Evolutionary conservation across 2,888 invertebrate genomes (phyloP).

Genomic region (Cheilosia vulpina): DNA sequence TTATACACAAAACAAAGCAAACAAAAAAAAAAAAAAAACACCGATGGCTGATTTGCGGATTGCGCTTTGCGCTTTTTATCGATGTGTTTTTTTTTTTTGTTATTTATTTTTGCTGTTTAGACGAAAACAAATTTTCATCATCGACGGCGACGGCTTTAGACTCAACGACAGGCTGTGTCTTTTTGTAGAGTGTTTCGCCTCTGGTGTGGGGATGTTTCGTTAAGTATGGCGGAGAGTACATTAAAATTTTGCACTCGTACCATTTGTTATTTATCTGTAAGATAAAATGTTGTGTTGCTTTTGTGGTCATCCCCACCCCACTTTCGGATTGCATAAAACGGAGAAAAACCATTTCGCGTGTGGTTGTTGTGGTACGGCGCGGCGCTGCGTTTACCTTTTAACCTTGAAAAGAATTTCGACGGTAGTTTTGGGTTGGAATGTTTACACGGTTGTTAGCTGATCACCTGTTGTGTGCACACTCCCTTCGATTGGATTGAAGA

Average conservation of each 20-base stretch:
- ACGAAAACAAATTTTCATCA: constrained; percentile 37
- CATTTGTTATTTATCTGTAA: constrained; percentile 59
- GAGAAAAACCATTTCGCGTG: constrained; percentile 9
- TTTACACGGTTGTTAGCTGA: constrained; percentile 11
- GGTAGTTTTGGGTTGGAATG: constrained; percentile 28
- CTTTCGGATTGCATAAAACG: neutral
- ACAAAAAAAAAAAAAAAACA: too few relatives aligned
- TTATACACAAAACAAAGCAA: constrained; percentile 68
- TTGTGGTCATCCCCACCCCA: constrained; percentile 8
- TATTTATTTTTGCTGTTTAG: constrained; percentile 9
- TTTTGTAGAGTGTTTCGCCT: neutral
- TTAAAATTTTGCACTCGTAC: constrained; percentile 70
- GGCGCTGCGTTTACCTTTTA: constrained; percentile 43
- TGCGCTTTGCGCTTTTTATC: constrained; percentile 48
- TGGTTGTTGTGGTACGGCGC: constrained; percentile 14
- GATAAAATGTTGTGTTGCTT: constrained; percentile 1
- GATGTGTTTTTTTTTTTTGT: constrained; percentile 24
- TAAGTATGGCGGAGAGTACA: constrained; percentile 59
- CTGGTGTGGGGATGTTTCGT: constrained; percentile 49
- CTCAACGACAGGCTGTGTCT: constrained; percentile 8
- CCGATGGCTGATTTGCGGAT: neutral
- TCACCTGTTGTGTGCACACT: neutral
- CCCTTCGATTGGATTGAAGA: neutral
- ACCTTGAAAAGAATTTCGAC: constrained; percentile 69
- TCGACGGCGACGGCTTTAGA: constrained; percentile 2